phyloP scores from a whole-genome alignment of 2,797 vertebrate genomes.

The Rhabdophis nuchalis region DNA sequence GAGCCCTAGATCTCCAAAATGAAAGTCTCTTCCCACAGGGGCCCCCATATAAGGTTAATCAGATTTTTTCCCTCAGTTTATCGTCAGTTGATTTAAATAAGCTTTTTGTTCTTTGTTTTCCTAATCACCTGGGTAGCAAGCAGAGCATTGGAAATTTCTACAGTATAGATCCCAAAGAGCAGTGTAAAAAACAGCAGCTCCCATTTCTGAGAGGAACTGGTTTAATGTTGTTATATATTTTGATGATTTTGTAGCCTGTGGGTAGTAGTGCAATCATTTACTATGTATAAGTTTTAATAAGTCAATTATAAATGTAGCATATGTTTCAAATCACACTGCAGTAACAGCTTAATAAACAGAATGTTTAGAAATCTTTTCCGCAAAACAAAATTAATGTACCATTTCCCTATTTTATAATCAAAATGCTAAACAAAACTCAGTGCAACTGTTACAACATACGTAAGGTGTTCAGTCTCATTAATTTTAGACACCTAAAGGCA shows the following conservation, averaged over 20 bases:
- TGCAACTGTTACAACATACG: slow-evolving; percentile 62
- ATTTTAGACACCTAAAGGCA: slow-evolving; percentile 68
- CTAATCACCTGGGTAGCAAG: slow-evolving; percentile 39
- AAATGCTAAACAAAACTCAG: slow-evolving; percentile 75
- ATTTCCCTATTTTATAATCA: slow-evolving; percentile 74
- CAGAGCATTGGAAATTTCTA: slow-evolving; percentile 56
- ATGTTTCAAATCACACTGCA: slow-evolving; percentile 65
- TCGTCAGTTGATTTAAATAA: not conserved
- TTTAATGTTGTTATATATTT: slow-evolving; percentile 73
- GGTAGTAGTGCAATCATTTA: slow-evolving; percentile 72
- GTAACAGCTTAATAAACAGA: slow-evolving; percentile 71
- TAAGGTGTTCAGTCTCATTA: slow-evolving; percentile 68
- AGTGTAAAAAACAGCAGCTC: slow-evolving; percentile 57
- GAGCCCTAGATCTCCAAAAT: not conserved
- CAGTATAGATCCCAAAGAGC: slow-evolving; percentile 56
- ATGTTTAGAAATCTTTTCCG: slow-evolving; percentile 58
- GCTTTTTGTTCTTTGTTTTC: not conserved
- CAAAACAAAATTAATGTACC: slow-evolving; percentile 75
- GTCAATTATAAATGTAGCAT: slow-evolving; percentile 76
- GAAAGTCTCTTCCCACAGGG: not conserved
- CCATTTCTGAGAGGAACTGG: slow-evolving; percentile 69
- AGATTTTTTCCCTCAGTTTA: not conserved
- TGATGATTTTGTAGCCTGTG: slow-evolving; percentile 74
- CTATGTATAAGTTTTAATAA: slow-evolving; percentile 76
- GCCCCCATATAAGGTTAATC: rapidly evolving